Evolutionary conservation across 2,888 invertebrate genomes (phyloP), one percentile per base, ranked within the genome.

Genomic region (Neoascia interrupta): DNA sequence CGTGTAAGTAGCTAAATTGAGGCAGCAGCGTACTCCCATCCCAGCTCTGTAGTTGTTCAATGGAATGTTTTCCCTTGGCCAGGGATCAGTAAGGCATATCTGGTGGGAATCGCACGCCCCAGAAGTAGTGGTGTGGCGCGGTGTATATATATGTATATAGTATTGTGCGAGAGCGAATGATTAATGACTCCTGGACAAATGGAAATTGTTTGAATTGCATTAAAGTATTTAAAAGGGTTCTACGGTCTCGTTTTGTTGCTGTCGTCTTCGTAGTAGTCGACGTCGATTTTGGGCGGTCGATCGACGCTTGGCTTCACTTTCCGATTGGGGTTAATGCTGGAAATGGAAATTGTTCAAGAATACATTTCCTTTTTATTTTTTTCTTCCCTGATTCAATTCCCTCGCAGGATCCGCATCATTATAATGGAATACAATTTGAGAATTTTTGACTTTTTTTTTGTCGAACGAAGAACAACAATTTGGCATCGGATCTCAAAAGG

Each of bases 131-230:
- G 58, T 69, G 60, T 47, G 53, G 39, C 31, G 51, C 54, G 54
- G 56, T 21, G 6, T 21, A 21, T n/a, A n/a, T n/a, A n/a, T n/a
- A n/a, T n/a, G n/a, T n/a, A n/a, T n/a, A n/a, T n/a, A n/a, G n/a
- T n/a, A n/a, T n/a, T n/a, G 63, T 74, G 69, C 56, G 69, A 63
- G 63, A 51, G 26, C 43, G 83, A 87, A 87, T 87, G 87, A 87
- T 87, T 87, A 87, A 87, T 87, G 87, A 84, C 83, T 84, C 82
- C 84, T 83, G 87, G 87, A 87, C 87, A 87, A 87, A 87, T 87
- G 86, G 86, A 87, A 87, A 87, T 87, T 85, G 86, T 86, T 85
- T 85, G 85, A 86, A 86, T 87, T 86, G 85, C 86, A 86, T 86
- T 86, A 85, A 85, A 86, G 85, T 85, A 84, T 85, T 82, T 82